Percentiles rank a stretch among this genome's conserved stretches.
phyloP scores from a whole-genome alignment of 2,797 vertebrate genomes.

The Chaetodon trifasciatus region DNA sequence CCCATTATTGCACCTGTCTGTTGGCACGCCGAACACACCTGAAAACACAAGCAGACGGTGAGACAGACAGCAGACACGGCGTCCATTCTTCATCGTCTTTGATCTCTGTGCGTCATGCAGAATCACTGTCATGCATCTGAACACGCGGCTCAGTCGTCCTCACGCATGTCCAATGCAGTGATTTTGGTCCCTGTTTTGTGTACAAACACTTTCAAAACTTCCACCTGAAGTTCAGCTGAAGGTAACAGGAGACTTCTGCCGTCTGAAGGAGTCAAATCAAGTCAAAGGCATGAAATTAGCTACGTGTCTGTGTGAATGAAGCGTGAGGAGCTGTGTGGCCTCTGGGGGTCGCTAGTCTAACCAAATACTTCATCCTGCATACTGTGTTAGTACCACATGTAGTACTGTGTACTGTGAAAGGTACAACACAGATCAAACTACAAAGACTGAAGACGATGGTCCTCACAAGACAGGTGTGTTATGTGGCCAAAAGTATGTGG shows the following conservation, averaged over 20 bases:
- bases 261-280: neutral
- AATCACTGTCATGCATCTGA: neutral
- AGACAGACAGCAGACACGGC: neutral
- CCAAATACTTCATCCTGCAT: neutral
- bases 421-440: neutral
- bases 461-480: neutral
- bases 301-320: too few relatives aligned
- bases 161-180: too few relatives aligned
- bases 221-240: neutral
- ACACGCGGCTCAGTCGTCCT: neutral
- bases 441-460: too few relatives aligned
- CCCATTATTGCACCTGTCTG: slow-evolving; percentile 83
- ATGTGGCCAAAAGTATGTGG: neutral
- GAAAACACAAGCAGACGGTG: neutral
- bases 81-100: neutral
- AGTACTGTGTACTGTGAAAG: neutral
- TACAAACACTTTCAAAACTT: neutral
- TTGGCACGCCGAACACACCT: slow-evolving; percentile 82
- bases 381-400: too few relatives aligned
- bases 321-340: slow-evolving; percentile 18
- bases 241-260: neutral
- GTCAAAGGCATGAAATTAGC: too few relatives aligned
- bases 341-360: slow-evolving; percentile 15
- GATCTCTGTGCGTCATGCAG: neutral
- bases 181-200: neutral